A percentile compares a stretch with the other conserved stretches of the same genome.
Conservation (phyloP, 2,113 vertebrate genomes). For the Cryptomyrus ogoouensis region DNA sequence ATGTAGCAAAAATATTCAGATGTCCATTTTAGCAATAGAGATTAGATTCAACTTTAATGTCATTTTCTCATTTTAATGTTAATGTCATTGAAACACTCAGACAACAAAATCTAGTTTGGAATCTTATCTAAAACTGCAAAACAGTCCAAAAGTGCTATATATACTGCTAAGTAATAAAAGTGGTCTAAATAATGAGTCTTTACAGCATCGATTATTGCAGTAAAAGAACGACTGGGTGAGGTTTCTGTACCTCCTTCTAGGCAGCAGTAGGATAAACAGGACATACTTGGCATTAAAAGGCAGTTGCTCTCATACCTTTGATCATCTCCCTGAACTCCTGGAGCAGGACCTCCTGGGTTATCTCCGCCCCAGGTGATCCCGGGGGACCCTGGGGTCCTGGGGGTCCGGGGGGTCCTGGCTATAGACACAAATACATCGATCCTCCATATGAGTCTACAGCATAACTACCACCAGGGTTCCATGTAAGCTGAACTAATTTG, state of each 20-base stretch:
- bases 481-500: background rate
- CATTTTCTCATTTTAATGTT: background rate
- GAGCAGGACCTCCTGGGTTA: slow-evolving; percentile 76
- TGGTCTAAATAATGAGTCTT: background rate
- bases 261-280: background rate
- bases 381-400: slow-evolving; percentile 74
- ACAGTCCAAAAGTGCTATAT: background rate
- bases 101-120: background rate
- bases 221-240: background rate
- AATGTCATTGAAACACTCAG: background rate
- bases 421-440: slow-evolving; percentile 18
- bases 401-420: slow-evolving; percentile 76
- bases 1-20: background rate
- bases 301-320: slow-evolving; percentile 61
- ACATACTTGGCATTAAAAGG: background rate
- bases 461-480: background rate
- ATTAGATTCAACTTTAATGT: background rate
- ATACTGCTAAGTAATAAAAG: background rate
- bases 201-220: background rate
- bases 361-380: slow-evolving; percentile 69
- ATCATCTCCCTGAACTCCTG: slow-evolving; percentile 84
- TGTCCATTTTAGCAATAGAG: background rate
- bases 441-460: background rate
- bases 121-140: background rate
- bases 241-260: background rate